These are phyloP conservation scores for Cavia porcellus DNA, from an alignment of 2,113 vertebrate genomes.

Conservation along the genomic window DNA sequence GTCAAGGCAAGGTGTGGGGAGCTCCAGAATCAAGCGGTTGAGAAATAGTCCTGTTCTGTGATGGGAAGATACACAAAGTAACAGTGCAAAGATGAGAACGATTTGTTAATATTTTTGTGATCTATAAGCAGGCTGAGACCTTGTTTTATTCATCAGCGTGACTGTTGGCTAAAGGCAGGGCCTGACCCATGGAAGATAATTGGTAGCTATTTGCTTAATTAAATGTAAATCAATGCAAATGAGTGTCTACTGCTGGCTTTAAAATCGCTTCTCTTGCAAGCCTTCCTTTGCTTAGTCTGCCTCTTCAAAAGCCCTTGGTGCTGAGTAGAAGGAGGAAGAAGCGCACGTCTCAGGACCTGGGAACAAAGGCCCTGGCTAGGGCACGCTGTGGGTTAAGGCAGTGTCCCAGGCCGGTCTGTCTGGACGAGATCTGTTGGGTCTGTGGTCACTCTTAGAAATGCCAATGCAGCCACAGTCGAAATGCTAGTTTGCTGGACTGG, in stretches of 20 bases:
- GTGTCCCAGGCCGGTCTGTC: background rate
- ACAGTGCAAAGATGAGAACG: background rate
- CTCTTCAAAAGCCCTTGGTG: background rate
- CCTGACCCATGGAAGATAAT: constrained; percentile 32
- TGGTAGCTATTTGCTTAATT: constrained; percentile 66
- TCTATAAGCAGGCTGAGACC: background rate
- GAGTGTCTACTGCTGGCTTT: constrained; percentile 23
- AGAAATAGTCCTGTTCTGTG: background rate
- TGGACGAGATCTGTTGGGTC: background rate
- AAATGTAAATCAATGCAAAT: constrained; percentile 73
- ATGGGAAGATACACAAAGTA: background rate
- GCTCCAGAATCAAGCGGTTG: background rate
- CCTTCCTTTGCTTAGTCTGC: background rate
- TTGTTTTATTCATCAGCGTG: background rate
- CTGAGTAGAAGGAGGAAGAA: background rate
- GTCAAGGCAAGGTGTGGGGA: background rate
- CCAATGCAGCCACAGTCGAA: background rate
- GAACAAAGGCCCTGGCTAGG: background rate
- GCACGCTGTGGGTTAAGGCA: background rate
- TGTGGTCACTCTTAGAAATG: background rate
- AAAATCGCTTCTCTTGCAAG: constrained; percentile 16
- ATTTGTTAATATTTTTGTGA: background rate
- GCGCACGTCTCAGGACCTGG: background rate
- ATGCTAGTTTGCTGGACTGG: background rate
- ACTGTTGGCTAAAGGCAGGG: constrained; percentile 3